phyloP scores from a whole-genome alignment of 92 coral and sea anemone genomes.

The Porites divaricata region DNA sequence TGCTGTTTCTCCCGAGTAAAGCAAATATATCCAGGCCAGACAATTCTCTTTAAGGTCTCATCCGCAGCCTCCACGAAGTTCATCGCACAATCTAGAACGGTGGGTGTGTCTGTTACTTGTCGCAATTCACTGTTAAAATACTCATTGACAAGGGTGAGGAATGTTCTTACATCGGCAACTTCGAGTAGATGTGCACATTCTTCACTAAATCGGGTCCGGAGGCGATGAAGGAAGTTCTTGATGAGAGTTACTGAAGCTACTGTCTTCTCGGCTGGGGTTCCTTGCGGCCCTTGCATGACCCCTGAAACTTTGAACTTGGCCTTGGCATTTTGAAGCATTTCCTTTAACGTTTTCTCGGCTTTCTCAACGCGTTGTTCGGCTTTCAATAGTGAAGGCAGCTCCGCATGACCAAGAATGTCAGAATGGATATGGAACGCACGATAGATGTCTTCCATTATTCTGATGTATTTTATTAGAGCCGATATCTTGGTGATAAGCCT shows the following conservation, averaged over 20 bases:
- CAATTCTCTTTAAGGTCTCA: constrained; percentile 56
- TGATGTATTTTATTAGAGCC: constrained; percentile 28
- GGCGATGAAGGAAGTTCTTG: constrained; percentile 56
- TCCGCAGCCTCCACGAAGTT: constrained; percentile 56
- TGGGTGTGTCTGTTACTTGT: constrained; percentile 50
- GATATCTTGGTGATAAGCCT: constrained; percentile 29
- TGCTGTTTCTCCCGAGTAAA: constrained; percentile 52
- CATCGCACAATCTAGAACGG: constrained; percentile 49
- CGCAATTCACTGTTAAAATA: constrained; percentile 48
- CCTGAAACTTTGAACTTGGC: constrained; percentile 40
- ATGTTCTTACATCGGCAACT: constrained; percentile 27
- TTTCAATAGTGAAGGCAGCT: constrained; percentile 25
- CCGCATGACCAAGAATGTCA: constrained; percentile 30
- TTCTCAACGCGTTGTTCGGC: constrained; percentile 28
- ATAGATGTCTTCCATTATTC: constrained; percentile 41
- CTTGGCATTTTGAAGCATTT: constrained; percentile 39
- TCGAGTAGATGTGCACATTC: constrained; percentile 49
- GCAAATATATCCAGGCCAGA: constrained; percentile 65
- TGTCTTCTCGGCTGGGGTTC: constrained; percentile 31
- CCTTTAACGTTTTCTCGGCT: constrained; percentile 34
- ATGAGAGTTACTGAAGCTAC: constrained; percentile 34
- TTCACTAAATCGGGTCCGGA: constrained; percentile 26
- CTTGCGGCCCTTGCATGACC: constrained; percentile 32
- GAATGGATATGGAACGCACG: constrained; percentile 36
- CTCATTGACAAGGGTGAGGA: constrained; percentile 16